Evolutionary conservation across 1,140 invertebrate genomes (phyloP).

Genomic region (Tenebrio molitor): DNA sequence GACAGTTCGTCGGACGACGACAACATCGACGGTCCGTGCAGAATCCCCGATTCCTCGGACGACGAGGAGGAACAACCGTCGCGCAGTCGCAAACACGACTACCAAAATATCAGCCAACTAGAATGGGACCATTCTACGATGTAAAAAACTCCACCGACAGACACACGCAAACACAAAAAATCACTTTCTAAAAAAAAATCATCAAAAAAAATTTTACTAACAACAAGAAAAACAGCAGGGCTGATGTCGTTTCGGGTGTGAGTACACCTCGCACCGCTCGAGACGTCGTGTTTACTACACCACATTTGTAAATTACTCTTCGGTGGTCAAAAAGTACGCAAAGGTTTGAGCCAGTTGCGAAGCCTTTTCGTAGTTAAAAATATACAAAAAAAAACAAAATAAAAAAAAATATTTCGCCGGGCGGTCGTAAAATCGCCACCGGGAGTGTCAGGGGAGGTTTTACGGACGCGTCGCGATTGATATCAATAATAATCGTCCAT

Average conservation of each 20-base stretch:
- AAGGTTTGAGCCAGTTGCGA: constrained; percentile 2
- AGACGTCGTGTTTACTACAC: constrained; percentile 10
- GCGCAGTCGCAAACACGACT: constrained; percentile 71
- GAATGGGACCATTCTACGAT: constrained; percentile 81
- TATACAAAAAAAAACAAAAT: no score
- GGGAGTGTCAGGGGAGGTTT: neutral
- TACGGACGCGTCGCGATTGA: constrained; percentile 48
- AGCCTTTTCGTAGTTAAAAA: constrained; percentile 37
- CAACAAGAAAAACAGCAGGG: constrained; percentile 9
- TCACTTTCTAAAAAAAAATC: no score
- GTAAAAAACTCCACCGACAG: constrained; percentile 65
- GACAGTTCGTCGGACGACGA: constrained; percentile 81
- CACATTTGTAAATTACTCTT: neutral
- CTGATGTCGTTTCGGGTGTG: constrained; percentile 2
- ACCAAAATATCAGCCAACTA: constrained; percentile 77
- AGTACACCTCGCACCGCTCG: constrained; percentile 8
- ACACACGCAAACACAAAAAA: constrained; percentile 6
- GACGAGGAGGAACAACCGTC: constrained; percentile 76
- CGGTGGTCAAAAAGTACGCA: constrained; percentile 1
- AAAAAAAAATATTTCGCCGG: constrained; percentile 9
- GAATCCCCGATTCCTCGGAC: constrained; percentile 71
- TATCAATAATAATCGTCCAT: constrained; percentile 66
- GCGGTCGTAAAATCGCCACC: constrained; percentile 4
- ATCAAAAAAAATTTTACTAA: neutral
- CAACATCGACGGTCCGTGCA: constrained; percentile 64